Evolutionary conservation across 53 echinoderm and acorn worm species (phyloP).

Genomic region (Mesocentrotus franciscanus): DNA sequence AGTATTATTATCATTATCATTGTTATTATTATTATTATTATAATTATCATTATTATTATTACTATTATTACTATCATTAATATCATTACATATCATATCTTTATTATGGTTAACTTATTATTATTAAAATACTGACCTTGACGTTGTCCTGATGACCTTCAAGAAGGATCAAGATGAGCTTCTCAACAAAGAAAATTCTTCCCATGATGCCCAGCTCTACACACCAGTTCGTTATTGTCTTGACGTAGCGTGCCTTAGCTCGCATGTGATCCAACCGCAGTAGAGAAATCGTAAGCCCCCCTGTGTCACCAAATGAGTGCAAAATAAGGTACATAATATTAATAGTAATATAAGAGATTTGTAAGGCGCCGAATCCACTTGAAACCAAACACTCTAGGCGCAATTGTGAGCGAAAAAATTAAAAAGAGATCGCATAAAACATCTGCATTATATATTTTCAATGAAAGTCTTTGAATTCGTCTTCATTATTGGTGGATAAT

Average conservation of each 20-base stretch:
- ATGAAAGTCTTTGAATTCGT: no score
- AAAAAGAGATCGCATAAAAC: no score
- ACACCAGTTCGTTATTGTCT: constrained; percentile 79
- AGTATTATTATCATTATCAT: no score
- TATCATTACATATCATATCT: no score
- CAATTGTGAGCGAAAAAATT: no score
- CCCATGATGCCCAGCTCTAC: constrained; percentile 50
- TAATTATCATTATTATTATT: no score
- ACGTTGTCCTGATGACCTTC: constrained; percentile 32
- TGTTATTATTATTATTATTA: no score
- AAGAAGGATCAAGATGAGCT: constrained; percentile 61
- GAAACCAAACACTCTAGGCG: no score
- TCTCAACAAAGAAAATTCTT: constrained; percentile 53
- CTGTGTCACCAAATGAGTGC: neutral
- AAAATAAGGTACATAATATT: neutral
- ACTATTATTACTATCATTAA: no score
- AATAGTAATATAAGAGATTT: neutral
- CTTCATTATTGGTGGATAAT: no score
- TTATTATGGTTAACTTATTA: no score
- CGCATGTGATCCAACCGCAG: constrained; percentile 95
- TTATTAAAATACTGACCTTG: constrained; percentile 19
- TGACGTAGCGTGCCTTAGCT: constrained; percentile 76
- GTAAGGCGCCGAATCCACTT: neutral
- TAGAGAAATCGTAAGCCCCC: constrained; percentile 29
- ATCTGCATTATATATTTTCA: no score